phyloP scores from a whole-genome alignment of 2,888 invertebrate genomes.

The Mesochorus sp. region DNA sequence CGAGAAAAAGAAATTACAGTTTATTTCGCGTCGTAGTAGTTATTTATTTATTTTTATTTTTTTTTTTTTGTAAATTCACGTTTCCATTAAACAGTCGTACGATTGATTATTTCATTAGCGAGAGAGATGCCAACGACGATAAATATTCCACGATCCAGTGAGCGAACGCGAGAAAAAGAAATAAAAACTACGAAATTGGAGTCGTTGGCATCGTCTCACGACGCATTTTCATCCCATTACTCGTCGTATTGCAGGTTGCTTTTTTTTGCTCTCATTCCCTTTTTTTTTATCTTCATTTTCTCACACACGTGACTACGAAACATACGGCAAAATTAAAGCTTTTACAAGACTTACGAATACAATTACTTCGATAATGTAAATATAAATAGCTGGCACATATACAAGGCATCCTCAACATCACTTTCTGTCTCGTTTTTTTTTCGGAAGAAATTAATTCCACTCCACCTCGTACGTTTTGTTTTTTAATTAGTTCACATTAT shows the following conservation, averaged over 20 bases:
- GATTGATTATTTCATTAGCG: constrained; percentile 39
- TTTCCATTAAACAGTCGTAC: constrained; percentile 40
- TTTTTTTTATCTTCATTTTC: constrained; percentile 34
- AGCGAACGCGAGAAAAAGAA: constrained; percentile 26
- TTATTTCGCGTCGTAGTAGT: constrained; percentile 48
- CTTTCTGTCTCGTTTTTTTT: constrained; percentile 65
- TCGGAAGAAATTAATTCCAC: constrained; percentile 41
- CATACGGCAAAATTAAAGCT: constrained; percentile 71
- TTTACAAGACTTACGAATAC: constrained; percentile 70
- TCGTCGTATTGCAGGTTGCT: constrained; percentile 40
- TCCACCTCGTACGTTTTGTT: constrained; percentile 23
- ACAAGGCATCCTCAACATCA: constrained; percentile 79
- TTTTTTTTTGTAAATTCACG: constrained; percentile 36
- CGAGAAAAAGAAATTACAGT: constrained; percentile 72
- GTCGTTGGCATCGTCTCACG: constrained; percentile 50
- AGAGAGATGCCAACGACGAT: constrained; percentile 50
- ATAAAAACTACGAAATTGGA: constrained; percentile 43
- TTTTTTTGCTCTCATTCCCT: constrained; percentile 25
- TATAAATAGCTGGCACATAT: constrained; percentile 79
- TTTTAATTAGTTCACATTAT: constrained; percentile 46
- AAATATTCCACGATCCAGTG: constrained; percentile 40
- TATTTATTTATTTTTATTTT: constrained; percentile 26
- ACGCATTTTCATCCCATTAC: constrained; percentile 45
- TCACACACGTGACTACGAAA: constrained; percentile 64
- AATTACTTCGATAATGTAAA: constrained; percentile 74